A percentile compares a stretch with the other conserved stretches of the same genome.
Conservation (phyloP, 2,888 invertebrate genomes). For the Drosophila testacea region DNA sequence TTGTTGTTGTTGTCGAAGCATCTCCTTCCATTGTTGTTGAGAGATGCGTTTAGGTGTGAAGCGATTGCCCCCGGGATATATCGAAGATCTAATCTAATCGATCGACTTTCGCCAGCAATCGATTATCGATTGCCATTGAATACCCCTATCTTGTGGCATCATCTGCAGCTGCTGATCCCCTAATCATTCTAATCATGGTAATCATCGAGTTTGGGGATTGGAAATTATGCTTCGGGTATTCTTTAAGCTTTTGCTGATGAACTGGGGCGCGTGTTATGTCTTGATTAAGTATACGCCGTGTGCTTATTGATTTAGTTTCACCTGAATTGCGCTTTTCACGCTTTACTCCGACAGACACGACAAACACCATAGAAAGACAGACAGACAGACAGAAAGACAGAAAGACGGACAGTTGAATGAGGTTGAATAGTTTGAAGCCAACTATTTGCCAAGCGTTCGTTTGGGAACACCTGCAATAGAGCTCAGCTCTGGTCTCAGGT, state of each 20-base stretch:
- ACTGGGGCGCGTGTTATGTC: conserved; percentile 63
- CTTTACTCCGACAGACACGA: conserved; percentile 20
- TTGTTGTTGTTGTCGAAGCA: conserved; percentile 41
- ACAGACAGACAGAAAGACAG: neutral
- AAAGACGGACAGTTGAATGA: neutral
- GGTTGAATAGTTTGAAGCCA: conserved; percentile 13
- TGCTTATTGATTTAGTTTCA: conserved; percentile 73
- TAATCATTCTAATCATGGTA: conserved; percentile 57
- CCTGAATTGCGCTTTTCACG: conserved; percentile 61
- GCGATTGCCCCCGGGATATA: conserved; percentile 67
- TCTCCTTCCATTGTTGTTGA: conserved; percentile 50
- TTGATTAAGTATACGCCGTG: conserved; percentile 73
- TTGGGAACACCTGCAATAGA: conserved; percentile 52
- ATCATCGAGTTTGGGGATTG: conserved; percentile 35
- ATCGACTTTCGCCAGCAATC: conserved; percentile 51
- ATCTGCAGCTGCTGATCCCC: conserved; percentile 2
- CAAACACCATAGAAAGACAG: neutral
- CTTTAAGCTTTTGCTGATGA: conserved; percentile 15
- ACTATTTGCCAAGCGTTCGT: conserved; percentile 35
- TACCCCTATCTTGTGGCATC: neutral
- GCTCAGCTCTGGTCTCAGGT: conserved; percentile 20
- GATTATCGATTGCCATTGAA: conserved; percentile 11
- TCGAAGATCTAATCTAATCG: conserved; percentile 3
- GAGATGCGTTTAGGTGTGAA: conserved; percentile 74
- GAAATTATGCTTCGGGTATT: neutral